These are phyloP conservation scores for Epizoanthus stellaris DNA, from an alignment of 92 coral and sea anemone genomes.

Conservation along the genomic window DNA sequence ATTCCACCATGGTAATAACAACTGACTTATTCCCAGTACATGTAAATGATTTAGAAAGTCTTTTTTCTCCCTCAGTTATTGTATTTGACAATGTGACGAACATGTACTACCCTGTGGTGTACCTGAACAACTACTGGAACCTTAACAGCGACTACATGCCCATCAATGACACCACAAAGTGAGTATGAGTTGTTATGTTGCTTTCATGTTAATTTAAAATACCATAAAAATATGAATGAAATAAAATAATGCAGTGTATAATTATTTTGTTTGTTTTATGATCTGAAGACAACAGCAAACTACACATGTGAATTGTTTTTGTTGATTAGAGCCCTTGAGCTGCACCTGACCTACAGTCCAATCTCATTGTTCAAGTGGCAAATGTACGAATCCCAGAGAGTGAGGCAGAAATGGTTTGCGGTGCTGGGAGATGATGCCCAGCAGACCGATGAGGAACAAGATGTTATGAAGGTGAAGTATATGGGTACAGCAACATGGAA, in stretches of 20 bases:
- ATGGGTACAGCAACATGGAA: not conserved
- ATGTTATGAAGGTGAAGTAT: slow-evolving; percentile 86
- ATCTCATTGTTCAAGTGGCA: slow-evolving; percentile 99
- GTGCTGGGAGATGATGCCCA: slow-evolving; percentile 86
- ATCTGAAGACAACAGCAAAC: not conserved
- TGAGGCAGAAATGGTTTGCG: slow-evolving; percentile 97
- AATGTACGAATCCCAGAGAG: slow-evolving; percentile 96
- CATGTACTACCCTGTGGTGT: slow-evolving; percentile 85
- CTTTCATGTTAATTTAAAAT: not conserved
- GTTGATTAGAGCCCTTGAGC: slow-evolving; percentile 75
- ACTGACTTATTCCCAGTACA: not conserved
- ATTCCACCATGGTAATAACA: no score
- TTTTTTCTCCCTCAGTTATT: slow-evolving; percentile 63
- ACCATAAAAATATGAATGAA: not conserved
- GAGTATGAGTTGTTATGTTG: slow-evolving; percentile 38
- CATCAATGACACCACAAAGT: slow-evolving; percentile 97
- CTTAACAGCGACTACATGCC: slow-evolving; percentile 98
- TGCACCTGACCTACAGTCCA: slow-evolving; percentile 87
- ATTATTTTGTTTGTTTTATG: not conserved
- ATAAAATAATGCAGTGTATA: not conserved
- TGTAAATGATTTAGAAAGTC: not conserved
- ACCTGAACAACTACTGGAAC: slow-evolving; percentile 96
- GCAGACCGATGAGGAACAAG: slow-evolving; percentile 98
- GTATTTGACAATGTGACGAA: slow-evolving; percentile 87
- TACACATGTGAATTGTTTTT: not conserved